Percentiles rank a stretch among this genome's conserved stretches.
These are phyloP conservation scores for Amphimallon solstitiale DNA, from an alignment of 2,888 invertebrate species.

Conservation along the genomic window DNA sequence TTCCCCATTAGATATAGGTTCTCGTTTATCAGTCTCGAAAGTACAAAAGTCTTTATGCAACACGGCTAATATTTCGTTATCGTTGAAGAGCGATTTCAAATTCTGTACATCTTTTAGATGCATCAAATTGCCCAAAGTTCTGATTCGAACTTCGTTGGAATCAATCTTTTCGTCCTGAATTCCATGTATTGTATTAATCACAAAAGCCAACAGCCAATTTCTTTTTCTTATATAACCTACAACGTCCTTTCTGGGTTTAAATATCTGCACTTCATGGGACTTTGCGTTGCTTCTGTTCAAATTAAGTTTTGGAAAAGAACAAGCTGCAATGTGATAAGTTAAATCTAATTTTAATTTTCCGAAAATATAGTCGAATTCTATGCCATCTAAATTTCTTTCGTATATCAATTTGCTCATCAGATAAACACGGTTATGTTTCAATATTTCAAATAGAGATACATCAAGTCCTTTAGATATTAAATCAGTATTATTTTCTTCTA, in stretches of 20 bases:
- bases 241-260: conserved; percentile 65
- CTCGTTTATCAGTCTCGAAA: conserved; percentile 13
- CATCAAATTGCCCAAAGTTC: conserved; percentile 70
- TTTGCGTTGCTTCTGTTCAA: conserved; percentile 67
- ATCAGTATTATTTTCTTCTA: conserved; percentile 56
- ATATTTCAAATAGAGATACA: conserved; percentile 65
- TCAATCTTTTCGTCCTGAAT: conserved; percentile 67
- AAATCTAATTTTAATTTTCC: conserved; percentile 77
- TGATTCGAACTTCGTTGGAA: conserved; percentile 65
- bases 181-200: conserved; percentile 73
- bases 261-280: conserved; percentile 59
- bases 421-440: conserved; percentile 68
- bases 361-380: conserved; percentile 75
- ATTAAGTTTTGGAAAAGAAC: conserved; percentile 75
- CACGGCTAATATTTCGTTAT: conserved; percentile 70
- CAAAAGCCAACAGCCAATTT: conserved; percentile 75
- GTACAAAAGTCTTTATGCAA: conserved; percentile 65
- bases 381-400: conserved; percentile 72
- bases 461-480: conserved; percentile 58
- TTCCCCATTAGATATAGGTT: neutral
- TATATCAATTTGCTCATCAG: conserved; percentile 76
- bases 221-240: conserved; percentile 72
- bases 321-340: conserved; percentile 76
- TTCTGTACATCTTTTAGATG: conserved; percentile 67
- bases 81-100: conserved; percentile 67